Conservation (phyloP, 2,113 vertebrate genomes). For the Saiga tatarica region DNA sequence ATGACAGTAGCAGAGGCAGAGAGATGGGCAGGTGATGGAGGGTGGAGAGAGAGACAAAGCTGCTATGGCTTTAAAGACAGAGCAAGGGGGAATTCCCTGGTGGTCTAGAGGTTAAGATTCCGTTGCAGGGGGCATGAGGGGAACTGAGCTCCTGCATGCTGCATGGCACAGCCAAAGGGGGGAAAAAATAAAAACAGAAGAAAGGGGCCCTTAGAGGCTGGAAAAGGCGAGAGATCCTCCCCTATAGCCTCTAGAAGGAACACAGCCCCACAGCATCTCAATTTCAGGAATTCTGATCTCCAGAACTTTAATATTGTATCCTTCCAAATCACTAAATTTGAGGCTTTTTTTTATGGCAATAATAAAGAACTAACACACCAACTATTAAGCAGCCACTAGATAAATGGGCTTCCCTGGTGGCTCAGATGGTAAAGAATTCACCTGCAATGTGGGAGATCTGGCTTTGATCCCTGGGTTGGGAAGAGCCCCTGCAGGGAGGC, state of each 20-base stretch:
- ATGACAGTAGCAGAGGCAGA: background rate
- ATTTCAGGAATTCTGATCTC: background rate
- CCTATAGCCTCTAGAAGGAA: background rate
- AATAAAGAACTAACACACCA: background rate
- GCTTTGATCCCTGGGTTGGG: background rate
- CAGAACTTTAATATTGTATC: background rate
- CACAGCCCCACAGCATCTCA: background rate
- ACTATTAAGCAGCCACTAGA: background rate
- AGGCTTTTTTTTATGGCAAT: background rate
- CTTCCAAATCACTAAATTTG: background rate
- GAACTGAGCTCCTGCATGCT: background rate
- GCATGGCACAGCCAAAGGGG: background rate
- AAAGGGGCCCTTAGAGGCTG: background rate
- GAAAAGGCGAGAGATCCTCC: background rate
- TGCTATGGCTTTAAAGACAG: background rate
- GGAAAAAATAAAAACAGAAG: background rate
- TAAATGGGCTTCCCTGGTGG: background rate
- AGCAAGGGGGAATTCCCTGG: background rate
- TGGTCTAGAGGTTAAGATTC: background rate
- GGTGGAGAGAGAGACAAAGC: background rate
- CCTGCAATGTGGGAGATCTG: background rate
- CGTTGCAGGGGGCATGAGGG: background rate
- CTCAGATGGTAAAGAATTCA: background rate
- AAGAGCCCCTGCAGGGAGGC: background rate
- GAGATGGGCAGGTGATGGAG: background rate